These are phyloP conservation scores for Drosophila nigrodunni DNA, from an alignment of 1,140 invertebrate species.

Conservation along the genomic window DNA sequence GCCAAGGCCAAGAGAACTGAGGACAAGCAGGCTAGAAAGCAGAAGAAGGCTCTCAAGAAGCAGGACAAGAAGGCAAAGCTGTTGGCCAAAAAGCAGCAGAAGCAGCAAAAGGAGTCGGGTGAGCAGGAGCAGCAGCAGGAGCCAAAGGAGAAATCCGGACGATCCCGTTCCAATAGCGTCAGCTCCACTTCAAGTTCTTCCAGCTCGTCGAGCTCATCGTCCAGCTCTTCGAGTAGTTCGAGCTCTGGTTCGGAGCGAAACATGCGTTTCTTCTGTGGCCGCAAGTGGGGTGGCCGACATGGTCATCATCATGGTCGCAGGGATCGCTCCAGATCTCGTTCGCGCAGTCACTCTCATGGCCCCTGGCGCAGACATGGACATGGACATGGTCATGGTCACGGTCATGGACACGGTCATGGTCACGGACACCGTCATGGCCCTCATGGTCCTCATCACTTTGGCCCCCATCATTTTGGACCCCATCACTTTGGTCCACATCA, in stretches of 20 bases:
- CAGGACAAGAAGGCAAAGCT: conserved; percentile 55
- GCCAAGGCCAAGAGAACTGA: neutral
- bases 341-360: conserved; percentile 31
- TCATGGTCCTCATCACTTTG: conserved; percentile 10
- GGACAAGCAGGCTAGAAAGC: conserved; percentile 35
- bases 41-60: conserved; percentile 42
- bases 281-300: conserved; percentile 27
- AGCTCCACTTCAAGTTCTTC: conserved; percentile 41
- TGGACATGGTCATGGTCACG: conserved; percentile 27
- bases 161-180: conserved; percentile 49
- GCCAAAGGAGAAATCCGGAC: conserved; percentile 2
- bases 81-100: conserved; percentile 35
- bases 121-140: conserved; percentile 5
- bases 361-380: conserved; percentile 37
- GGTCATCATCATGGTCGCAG: conserved; percentile 19
- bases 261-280: conserved; percentile 28
- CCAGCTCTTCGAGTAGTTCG: conserved; percentile 34
- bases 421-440: conserved; percentile 16
- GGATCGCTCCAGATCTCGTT: conserved; percentile 37
- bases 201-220: conserved; percentile 41
- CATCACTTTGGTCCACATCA: conserved; percentile 9
- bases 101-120: conserved; percentile 2
- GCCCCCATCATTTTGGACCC: neutral
- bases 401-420: conserved; percentile 20
- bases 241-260: conserved; percentile 25